Conservation (phyloP, 2,113 vertebrate species). For the Glaucidium brasilianum region DNA sequence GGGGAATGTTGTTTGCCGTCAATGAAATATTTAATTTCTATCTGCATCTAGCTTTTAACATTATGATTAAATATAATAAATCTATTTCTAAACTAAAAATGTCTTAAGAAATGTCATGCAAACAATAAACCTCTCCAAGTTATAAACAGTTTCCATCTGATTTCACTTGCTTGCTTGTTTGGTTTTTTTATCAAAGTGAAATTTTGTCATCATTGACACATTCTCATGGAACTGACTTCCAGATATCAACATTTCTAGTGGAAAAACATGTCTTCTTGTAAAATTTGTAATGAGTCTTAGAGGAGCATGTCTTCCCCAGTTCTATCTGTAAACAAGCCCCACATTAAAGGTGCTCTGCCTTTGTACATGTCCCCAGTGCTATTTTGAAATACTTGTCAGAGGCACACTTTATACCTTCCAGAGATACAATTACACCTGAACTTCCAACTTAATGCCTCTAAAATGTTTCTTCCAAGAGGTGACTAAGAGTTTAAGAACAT, state of each 20-base stretch:
- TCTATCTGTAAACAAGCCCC: not conserved
- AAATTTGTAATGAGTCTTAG: not conserved
- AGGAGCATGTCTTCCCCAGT: not conserved
- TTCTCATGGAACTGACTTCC: not conserved
- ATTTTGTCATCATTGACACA: not conserved
- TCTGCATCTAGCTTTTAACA: not conserved
- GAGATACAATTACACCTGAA: not conserved
- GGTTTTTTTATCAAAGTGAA: not conserved
- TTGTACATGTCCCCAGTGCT: not conserved
- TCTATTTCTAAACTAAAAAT: not conserved
- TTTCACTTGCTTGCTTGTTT: not conserved
- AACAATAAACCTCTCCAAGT: not conserved
- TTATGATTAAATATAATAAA: not conserved
- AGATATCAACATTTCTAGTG: not conserved
- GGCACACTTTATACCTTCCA: not conserved
- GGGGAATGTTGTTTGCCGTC: not conserved
- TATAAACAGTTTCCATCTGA: not conserved
- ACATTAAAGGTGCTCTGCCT: not conserved
- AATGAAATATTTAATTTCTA: not conserved
- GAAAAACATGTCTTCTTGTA: not conserved
- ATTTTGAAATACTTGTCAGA: not conserved
- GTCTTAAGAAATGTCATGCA: not conserved
- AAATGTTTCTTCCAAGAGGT: constrained; percentile 34
- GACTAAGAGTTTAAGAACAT: constrained; percentile 44
- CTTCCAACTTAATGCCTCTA: constrained; percentile 43